Evolutionary conservation across 1,140 invertebrate genomes (phyloP), one percentile per base, ranked within the genome.

Genomic region (Helicoverpa armigera): DNA sequence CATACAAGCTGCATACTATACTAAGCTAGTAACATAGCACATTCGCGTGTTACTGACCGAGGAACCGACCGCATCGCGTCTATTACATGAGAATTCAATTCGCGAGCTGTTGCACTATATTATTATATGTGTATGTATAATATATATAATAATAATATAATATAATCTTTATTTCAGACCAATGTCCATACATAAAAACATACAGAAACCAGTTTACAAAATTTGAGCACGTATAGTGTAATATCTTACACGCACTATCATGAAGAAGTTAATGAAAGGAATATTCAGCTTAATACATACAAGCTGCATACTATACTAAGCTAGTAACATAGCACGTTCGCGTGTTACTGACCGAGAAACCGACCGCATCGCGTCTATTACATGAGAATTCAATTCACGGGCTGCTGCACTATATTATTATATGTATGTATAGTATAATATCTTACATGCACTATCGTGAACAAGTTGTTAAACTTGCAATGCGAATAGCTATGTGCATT

Each of bases 71-170:
- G 11, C 61, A 35, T n/a, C 29, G 61, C 31, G 14, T 35, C 61
- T 63, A 14, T 43, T 35, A 63, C 61, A 63, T 35, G 61, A 63
- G 61, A 63, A 63, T 63, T 63, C 61, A 63, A 63, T 63, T 43
- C 61, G 13, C 29, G 61, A 16, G 61, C 31, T 35, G 35, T 35
- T 35, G 1, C 0, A 35, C 35, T 35, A 35, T 35, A 35, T 35
- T 35, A 7, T 35, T 35, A 35, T 35, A n/a, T n/a, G n/a, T n/a
- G n/a, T n/a, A n/a, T n/a, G n/a, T n/a, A n/a, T n/a, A n/a, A n/a
- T n/a, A n/a, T n/a, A n/a, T n/a, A n/a, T n/a, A n/a, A n/a, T n/a
- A n/a, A n/a, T n/a, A n/a, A n/a, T n/a, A n/a, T n/a, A n/a, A n/a
- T n/a, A n/a, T n/a, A n/a, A n/a, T n/a, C n/a, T n/a, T n/a, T n/a